Conservation (phyloP, 1,140 invertebrate species). For the Leptoteleia sp. region DNA sequence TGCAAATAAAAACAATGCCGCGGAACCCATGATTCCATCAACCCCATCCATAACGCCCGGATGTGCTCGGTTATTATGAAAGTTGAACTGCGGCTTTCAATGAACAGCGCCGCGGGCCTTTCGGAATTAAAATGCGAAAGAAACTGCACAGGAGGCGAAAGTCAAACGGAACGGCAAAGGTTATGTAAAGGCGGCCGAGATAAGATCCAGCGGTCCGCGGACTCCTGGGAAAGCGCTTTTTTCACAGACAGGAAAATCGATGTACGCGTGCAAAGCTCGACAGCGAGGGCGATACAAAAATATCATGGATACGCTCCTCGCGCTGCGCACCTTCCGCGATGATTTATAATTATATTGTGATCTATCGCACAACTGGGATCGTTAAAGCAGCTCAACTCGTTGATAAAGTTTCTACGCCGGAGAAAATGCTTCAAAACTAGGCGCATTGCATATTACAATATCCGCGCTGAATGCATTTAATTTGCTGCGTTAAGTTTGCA, state of each 20-base stretch:
- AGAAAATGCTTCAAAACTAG: not conserved
- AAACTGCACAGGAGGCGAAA: slow-evolving; percentile 8
- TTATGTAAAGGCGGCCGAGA: not conserved
- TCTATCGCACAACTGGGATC: slow-evolving; percentile 13
- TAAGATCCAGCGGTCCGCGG: not conserved
- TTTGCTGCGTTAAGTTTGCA: not conserved
- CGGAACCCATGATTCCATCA: slow-evolving; percentile 26
- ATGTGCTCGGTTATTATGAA: slow-evolving; percentile 1
- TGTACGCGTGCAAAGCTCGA: not conserved
- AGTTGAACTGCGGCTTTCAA: slow-evolving; percentile 19
- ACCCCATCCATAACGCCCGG: no score
- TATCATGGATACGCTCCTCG: slow-evolving; percentile 3
- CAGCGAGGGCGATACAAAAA: not conserved
- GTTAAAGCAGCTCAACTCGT: slow-evolving; percentile 16
- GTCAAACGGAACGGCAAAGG: not conserved
- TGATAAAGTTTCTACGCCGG: slow-evolving; percentile 11
- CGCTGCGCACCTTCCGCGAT: not conserved
- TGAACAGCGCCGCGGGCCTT: slow-evolving; percentile 23
- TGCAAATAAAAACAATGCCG: slow-evolving; percentile 27
- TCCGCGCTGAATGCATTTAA: not conserved
- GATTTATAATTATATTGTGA: slow-evolving; percentile 16
- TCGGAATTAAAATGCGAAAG: slow-evolving; percentile 40
- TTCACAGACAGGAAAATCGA: slow-evolving; percentile 1
- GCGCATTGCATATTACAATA: not conserved
- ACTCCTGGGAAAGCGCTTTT: not conserved